Evolutionary conservation across 2,797 vertebrate genomes (phyloP), one percentile per base, ranked within the genome.

Genomic region (Anolis apletophallus): DNA sequence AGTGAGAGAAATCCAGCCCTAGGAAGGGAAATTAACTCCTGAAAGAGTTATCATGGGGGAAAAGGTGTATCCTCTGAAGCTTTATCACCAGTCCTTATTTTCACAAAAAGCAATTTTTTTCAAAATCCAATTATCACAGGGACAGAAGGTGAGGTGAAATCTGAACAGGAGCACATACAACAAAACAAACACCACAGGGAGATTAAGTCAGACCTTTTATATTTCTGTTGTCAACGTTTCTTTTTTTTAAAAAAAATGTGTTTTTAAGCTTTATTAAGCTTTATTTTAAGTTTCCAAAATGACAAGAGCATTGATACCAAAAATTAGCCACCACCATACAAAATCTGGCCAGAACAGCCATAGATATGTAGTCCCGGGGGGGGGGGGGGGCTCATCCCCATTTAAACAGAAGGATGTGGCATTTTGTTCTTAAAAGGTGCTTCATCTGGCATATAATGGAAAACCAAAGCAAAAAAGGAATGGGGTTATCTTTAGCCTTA

Each of bases 201-300:
- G 10, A 7, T 32, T 3, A 50, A 17, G 36, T 57, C 36, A 50
- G 4, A 50, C 21, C 29, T 32, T 83, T 74, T 74, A 59, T 68
- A n/a, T 68, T 68, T 14, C 14, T 55, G 52, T 52, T 75, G 23
- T 52, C 13, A 16, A 9, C 32, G 6, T 19, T 77, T 52, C 26
- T 54, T 73, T 74, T 50, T 13, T 52, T 29, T 76, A n/a, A 54
- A 69, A 26, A n/a, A 10, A 12, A 21, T 21, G 67, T 21, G n/a
- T 17, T 72, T 67, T n/a, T 54, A 16, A n/a, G 40, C 40, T 75
- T 84, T 57, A 61, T 32, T 32, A 61, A 16, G 1, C n/a, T n/a
- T n/a, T n/a, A n/a, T n/a, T n/a, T n/a, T n/a, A 7, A 75, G 40
- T 83, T 23, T 83, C 23, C 71, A 82, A 57, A 72, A 40, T 72